These are phyloP conservation scores for Eupithecia insigniata DNA, from an alignment of 2,888 invertebrate genomes.

Conservation along the genomic window DNA sequence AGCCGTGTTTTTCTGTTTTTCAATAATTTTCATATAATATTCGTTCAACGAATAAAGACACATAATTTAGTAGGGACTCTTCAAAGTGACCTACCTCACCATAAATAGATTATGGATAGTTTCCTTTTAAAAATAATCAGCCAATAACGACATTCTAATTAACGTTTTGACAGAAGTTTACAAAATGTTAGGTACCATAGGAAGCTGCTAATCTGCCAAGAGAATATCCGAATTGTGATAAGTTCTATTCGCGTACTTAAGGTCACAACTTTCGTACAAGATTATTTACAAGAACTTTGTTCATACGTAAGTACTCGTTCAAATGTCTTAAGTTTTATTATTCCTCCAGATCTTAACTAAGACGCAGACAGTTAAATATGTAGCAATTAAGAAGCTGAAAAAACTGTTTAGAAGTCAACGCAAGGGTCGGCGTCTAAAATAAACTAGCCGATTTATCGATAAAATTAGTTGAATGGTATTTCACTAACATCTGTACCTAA, in stretches of 20 bases:
- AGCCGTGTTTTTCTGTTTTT: no score
- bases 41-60: not conserved
- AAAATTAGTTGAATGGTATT: constrained; percentile 2
- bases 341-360: constrained; percentile 22
- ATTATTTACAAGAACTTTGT: not conserved
- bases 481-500: constrained; percentile 3
- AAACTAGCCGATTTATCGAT: constrained; percentile 37
- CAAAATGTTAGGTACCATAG: not conserved
- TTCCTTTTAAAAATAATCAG: not conserved
- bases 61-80: not conserved
- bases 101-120: not conserved
- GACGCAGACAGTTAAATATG: constrained; percentile 56
- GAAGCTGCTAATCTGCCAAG: not conserved
- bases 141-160: not conserved
- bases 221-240: not conserved
- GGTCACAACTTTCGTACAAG: not conserved
- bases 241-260: no score
- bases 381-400: constrained; percentile 74
- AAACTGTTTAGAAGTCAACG: constrained; percentile 70
- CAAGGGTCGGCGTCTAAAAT: constrained; percentile 71
- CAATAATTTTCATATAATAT: no score
- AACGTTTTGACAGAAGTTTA: not conserved
- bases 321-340: not conserved
- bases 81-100: not conserved
- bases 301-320: constrained; percentile 9